A percentile compares a stretch with the other conserved stretches of the same genome.
Conservation (phyloP, 1,140 invertebrate species). For the Anastatus disparis region DNA sequence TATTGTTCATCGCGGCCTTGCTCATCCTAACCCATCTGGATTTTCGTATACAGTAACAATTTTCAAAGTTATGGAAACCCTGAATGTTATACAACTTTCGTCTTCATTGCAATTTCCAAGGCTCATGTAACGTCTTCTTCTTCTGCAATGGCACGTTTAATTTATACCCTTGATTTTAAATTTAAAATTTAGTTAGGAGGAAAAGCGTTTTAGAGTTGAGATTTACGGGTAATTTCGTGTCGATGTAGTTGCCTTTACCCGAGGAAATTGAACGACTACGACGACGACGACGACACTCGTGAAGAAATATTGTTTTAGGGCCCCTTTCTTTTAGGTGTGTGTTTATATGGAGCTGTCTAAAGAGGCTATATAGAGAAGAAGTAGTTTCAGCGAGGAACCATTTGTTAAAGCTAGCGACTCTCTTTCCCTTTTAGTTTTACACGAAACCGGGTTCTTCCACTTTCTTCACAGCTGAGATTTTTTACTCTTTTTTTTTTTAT, state of each 20-base stretch:
- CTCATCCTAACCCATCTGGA: constrained; percentile 54
- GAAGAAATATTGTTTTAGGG: constrained; percentile 5
- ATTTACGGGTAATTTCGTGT: neutral
- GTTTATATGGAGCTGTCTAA: neutral
- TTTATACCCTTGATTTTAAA: constrained; percentile 6
- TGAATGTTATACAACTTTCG: no score
- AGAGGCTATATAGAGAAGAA: constrained; percentile 29
- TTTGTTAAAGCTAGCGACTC: constrained; percentile 50
- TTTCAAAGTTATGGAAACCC: neutral
- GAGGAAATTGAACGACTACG: constrained; percentile 1
- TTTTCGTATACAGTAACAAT: no score
- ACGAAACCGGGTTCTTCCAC: neutral
- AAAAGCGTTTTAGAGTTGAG: neutral
- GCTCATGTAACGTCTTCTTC: neutral
- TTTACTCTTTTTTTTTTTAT: neutral
- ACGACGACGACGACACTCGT: neutral
- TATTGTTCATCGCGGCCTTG: constrained; percentile 41
- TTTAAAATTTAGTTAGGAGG: neutral
- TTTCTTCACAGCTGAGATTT: no score
- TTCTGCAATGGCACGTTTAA: no score
- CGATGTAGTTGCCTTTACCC: neutral
- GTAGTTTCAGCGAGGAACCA: constrained; percentile 48
- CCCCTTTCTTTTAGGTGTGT: no score
- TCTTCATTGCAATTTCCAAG: neutral
- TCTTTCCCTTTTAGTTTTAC: neutral